Percentiles rank a stretch among this genome's conserved stretches.
Evolutionary conservation across 2,888 invertebrate genomes (phyloP).

Genomic region (Trachelus iudaicus): DNA sequence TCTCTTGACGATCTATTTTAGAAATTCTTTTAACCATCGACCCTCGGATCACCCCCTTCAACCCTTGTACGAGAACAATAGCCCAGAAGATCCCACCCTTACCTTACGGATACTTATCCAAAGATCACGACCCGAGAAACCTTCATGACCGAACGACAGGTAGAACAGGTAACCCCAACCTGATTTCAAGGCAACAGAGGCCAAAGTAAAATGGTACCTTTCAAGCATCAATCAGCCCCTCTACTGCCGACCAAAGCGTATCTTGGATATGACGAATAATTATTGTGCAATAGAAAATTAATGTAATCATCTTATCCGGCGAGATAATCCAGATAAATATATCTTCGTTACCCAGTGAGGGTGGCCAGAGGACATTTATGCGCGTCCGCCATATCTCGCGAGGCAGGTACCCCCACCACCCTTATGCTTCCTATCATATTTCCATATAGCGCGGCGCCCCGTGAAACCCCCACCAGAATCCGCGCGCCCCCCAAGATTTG

Average conservation of each 20-base stretch:
- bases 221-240: neutral
- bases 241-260: neutral
- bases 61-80: neutral
- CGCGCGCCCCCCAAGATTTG: conserved; percentile 50
- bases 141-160: neutral
- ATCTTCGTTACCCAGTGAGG: neutral
- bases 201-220: neutral
- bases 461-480: conserved; percentile 23
- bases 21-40: neutral
- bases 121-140: neutral
- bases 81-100: neutral
- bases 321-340: neutral
- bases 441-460: conserved; percentile 38
- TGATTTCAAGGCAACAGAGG: neutral
- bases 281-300: neutral
- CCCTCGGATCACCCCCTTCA: neutral
- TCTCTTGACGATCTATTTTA: neutral
- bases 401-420: conserved; percentile 11
- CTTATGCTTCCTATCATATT: conserved; percentile 45
- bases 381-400: conserved; percentile 35
- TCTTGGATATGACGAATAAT: neutral
- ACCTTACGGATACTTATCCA: neutral
- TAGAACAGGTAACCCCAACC: neutral
- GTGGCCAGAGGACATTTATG: conserved; percentile 2
- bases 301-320: neutral